These are phyloP conservation scores for Strigops habroptila DNA, from an alignment of 2,113 vertebrate genomes.

Conservation along the genomic window DNA sequence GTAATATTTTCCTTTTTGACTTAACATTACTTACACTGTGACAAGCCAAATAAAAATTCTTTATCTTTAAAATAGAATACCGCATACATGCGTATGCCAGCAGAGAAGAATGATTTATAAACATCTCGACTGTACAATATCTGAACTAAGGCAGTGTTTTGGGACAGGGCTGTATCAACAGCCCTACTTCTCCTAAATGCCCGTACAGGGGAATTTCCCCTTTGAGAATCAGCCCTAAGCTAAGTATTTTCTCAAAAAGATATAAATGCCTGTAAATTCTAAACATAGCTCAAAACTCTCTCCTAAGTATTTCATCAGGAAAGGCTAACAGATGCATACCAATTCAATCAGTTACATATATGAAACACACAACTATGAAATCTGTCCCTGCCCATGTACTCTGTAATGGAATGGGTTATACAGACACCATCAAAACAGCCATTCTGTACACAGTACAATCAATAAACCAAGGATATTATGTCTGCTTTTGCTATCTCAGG, in stretches of 20 bases:
- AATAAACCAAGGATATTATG: neutral
- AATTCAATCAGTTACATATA: neutral
- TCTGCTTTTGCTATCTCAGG: neutral
- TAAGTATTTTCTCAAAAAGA: neutral
- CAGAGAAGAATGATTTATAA: neutral
- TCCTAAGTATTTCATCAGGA: neutral
- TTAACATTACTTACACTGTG: neutral
- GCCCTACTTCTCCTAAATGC: neutral
- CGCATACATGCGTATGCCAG: neutral
- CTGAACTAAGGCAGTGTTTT: neutral
- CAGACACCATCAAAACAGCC: neutral
- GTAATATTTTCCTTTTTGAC: neutral
- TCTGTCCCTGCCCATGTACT: neutral
- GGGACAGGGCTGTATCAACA: neutral
- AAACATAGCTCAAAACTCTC: neutral
- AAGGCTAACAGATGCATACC: neutral
- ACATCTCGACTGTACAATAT: neutral
- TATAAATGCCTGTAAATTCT: neutral
- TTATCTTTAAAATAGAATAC: neutral
- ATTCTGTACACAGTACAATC: neutral
- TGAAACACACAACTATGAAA: accelerated
- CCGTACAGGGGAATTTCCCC: neutral
- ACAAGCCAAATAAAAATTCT: neutral
- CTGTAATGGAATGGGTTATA: neutral
- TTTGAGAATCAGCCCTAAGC: neutral